phyloP scores from a whole-genome alignment of 2,113 vertebrate genomes.

The Apodemus speciosus region DNA sequence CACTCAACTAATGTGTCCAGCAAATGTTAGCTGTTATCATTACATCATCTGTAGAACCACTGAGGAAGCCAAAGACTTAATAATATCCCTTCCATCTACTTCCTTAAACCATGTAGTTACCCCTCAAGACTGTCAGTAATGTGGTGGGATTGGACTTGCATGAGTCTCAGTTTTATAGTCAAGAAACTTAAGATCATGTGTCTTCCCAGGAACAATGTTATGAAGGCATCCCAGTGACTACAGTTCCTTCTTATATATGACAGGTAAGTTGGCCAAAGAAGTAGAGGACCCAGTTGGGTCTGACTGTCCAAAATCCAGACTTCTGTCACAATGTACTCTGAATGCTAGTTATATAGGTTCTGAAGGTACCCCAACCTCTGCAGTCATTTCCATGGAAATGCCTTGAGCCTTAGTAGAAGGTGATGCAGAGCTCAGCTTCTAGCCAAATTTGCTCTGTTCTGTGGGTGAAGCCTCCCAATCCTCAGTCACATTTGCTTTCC shows the following conservation, averaged over 20 bases:
- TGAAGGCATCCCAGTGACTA: not conserved
- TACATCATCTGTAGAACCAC: constrained; percentile 32
- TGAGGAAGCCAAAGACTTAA: constrained; percentile 41
- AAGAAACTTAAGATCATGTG: constrained; percentile 9
- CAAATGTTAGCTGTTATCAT: constrained; percentile 48
- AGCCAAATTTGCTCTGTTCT: constrained; percentile 2
- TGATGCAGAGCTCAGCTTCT: not conserved
- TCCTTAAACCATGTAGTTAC: constrained; percentile 5
- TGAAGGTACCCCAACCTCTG: not conserved
- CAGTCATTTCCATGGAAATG: not conserved
- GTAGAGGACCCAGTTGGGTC: not conserved
- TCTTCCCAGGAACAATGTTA: constrained; percentile 41
- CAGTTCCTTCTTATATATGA: not conserved
- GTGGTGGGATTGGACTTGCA: constrained; percentile 37
- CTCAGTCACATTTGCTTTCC: constrained; percentile 47
- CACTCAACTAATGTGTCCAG: not conserved
- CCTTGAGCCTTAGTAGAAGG: constrained; percentile 16
- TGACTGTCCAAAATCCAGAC: not conserved
- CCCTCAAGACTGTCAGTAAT: constrained; percentile 50
- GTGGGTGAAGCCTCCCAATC: not conserved
- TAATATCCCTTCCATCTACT: constrained; percentile 39
- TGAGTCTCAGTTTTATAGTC: constrained; percentile 47
- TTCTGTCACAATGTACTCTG: not conserved
- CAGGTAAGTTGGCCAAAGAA: not conserved
- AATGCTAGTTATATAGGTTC: constrained; percentile 6